Percentiles rank a stretch among this genome's conserved stretches.
Evolutionary conservation across 1,140 invertebrate species (phyloP).

Genomic region (Pectinophora gossypiella): DNA sequence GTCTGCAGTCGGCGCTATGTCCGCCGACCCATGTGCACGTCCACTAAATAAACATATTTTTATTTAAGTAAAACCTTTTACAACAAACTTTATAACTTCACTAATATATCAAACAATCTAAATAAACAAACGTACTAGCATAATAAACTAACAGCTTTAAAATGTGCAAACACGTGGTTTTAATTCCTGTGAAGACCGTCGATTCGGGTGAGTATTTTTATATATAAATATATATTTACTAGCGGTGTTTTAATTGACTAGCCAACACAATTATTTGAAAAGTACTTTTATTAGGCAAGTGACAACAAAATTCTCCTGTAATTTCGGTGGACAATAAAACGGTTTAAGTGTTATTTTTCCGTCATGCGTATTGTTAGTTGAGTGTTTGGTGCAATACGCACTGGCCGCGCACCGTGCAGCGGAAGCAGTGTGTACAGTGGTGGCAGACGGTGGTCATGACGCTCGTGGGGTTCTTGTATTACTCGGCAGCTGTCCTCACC

Average conservation of each 20-base stretch:
- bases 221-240: not conserved
- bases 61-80: too few species aligned
- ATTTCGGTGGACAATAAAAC: too few species aligned
- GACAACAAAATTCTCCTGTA: too few species aligned
- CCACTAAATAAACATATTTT: not conserved
- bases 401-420: too few species aligned
- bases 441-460: not conserved
- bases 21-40: not conserved
- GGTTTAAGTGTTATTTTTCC: too few species aligned
- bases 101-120: too few species aligned
- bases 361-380: too few species aligned
- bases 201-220: slow-evolving; percentile 26
- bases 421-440: not conserved
- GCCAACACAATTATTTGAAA: not conserved
- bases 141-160: slow-evolving; percentile 8
- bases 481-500: not conserved
- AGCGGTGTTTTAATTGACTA: too few species aligned
- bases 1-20: not conserved
- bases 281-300: too few species aligned
- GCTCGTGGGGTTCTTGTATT: not conserved
- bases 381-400: not conserved
- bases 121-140: not conserved
- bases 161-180: slow-evolving; percentile 50
- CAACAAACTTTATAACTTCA: too few species aligned
- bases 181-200: slow-evolving; percentile 32